Base-by-base conservation (phyloP, 30 jellyfish, hydroid and myxozoan genomes). In the Pelagia noctiluca region DNA sequence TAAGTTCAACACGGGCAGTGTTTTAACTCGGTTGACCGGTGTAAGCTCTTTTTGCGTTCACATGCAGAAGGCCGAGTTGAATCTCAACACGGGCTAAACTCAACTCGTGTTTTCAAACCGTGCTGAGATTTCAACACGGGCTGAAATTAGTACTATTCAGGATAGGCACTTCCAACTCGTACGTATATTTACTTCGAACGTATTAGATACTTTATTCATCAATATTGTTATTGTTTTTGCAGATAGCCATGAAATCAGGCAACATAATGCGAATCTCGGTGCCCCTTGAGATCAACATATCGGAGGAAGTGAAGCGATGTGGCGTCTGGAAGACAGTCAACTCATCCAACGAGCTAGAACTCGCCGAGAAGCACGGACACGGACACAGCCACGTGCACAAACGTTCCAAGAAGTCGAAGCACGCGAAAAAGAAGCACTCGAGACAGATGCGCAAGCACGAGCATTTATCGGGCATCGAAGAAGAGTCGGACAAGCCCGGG, bases 301-400 rank as follows among this genome's bases (percentile, higher is more conserved):
- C 93, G 30, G 93, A 83, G 46, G 93, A 83, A 35, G 93, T 83
- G 75, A 83, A 70, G 19, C 75, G 93, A 29, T 83, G 93, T 36
- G 93, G 93, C 16, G 93, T 71, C 21, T 83, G 93, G 93, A 83
- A 83, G 57, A 83, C 93, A 22, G 93, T 83, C 38, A 83, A 83
- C 53, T 83, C 93, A 26, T 70, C 93, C 42, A 71, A 83, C 49
- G 93, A 83, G 31, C 62, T 83, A 4, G 57, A 42, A 8, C 57
- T 8, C 11, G 82, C 73, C 8, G 81, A 81, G 63, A 81, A 81
- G 61, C 61, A 34, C 0, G 47, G 63, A 35, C 84, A 52, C 78
- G 68, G 65, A 18, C 63, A 19, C 28, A 19, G 87, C 24, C 76
- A 53, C 25, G 57, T 63, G 46, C 36, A 63, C 8, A 50, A 52